Conservation (phyloP, 2,888 invertebrate genomes). For the Lycophotia porphyrea region DNA sequence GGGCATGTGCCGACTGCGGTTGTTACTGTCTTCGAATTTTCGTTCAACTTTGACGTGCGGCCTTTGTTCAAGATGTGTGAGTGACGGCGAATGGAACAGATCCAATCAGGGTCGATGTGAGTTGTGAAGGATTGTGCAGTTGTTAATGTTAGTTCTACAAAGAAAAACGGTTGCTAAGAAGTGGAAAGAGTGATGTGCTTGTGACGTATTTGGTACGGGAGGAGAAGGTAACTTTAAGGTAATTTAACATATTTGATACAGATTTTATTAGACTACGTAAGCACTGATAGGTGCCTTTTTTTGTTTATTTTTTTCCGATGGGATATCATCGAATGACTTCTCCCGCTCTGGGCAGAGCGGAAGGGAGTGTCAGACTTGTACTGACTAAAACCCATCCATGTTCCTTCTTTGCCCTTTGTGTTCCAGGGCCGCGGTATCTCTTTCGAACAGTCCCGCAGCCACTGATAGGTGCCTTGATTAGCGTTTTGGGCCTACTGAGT, state of each 20-base stretch:
- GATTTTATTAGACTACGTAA: background rate
- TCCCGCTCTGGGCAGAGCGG: too few relatives aligned
- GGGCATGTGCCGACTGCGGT: slow-evolving; percentile 45
- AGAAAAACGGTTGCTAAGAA: background rate
- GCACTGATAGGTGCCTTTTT: background rate
- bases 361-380: too few relatives aligned
- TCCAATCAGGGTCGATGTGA: slow-evolving; percentile 41
- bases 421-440: too few relatives aligned
- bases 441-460: too few relatives aligned
- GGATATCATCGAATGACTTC: too few relatives aligned
- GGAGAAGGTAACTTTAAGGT: background rate
- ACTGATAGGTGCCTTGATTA: background rate
- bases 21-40: slow-evolving; percentile 53
- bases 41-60: slow-evolving; percentile 51
- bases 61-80: slow-evolving; percentile 50
- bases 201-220: background rate
- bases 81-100: slow-evolving; percentile 42
- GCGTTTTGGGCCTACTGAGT: background rate
- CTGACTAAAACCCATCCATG: too few relatives aligned
- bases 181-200: too few relatives aligned
- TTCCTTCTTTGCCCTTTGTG: too few relatives aligned
- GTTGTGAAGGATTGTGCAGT: slow-evolving; percentile 8
- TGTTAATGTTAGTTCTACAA: slow-evolving; percentile 17
- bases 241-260: too few relatives aligned
- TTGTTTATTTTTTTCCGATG: too few relatives aligned